Percentiles rank a stretch among this genome's conserved stretches.
phyloP scores from a whole-genome alignment of 2,888 invertebrate genomes.

The Allolobophora icterica region DNA sequence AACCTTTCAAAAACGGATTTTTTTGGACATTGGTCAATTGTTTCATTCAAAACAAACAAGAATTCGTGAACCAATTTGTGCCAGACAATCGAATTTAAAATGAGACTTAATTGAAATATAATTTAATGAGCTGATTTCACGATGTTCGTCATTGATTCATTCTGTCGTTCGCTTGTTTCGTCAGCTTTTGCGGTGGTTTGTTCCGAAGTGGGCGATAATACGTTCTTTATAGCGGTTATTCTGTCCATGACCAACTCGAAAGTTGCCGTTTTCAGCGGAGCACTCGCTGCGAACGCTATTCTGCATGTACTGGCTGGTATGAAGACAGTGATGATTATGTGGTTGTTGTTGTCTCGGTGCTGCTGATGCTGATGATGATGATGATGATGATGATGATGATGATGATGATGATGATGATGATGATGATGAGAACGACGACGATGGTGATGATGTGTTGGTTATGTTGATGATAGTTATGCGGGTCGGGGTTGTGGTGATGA shows the following conservation, averaged over 20 bases:
- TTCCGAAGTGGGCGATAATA: conserved; percentile 17
- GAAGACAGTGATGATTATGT: neutral
- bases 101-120: neutral
- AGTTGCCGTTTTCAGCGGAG: neutral
- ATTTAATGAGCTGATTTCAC: too few relatives aligned
- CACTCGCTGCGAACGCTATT: neutral
- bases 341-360: neutral
- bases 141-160: neutral
- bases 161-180: neutral
- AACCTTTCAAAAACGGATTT: neutral
- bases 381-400: neutral
- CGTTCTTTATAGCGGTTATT: neutral
- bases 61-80: neutral
- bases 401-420: neutral
- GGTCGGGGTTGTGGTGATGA: too few relatives aligned
- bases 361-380: neutral
- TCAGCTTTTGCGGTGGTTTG: neutral
- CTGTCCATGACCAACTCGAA: neutral
- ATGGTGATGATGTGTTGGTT: too few relatives aligned
- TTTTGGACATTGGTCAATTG: neutral
- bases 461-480: too few relatives aligned
- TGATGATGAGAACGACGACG: too few relatives aligned
- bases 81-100: neutral
- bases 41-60: neutral
- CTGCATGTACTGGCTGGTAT: neutral